Base-by-base conservation (phyloP, 2,797 vertebrate genomes). In the Phrynocephalus forsythii region DNA sequence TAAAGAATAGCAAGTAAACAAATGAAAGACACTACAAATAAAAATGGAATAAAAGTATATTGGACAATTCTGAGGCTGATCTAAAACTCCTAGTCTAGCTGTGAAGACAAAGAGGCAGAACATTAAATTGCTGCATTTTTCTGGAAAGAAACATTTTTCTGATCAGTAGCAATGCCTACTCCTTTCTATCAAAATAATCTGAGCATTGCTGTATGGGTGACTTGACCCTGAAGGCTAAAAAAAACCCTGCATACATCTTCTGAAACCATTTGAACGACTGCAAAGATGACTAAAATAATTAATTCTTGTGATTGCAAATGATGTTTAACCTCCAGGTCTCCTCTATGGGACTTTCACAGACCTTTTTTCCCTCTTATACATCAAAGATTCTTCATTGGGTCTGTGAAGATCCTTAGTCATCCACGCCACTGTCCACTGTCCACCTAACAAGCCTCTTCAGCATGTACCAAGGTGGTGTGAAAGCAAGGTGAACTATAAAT, bases 91-190 rank as follows among this genome's bases (percentile, higher is more conserved):
- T 73, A 7, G 26, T 11, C 6, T 66, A 60, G 18, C 13, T 20
- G 44, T 78, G 69, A 10, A 89, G 63, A 87, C 6, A 68, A 3
- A 90, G 79, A 91, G 88, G 88, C 66, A 84, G 71, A 91, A 93
- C 88, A 91, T 88, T 89, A 83, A 44, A 87, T 73, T 81, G 72
- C 88, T 79, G 52, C n/a, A 86, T 79, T 0, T 38, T 44, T 26
- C 68, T 69, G 67, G 48, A 86, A 60, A 60, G 24, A 80, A 86
- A 86, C 26, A 3, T 68, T 83, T 1, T 5, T 18, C 26, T 63
- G 44, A 44, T 66, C 52, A 80, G 69, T n/a, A 33, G 66, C 13
- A 88, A 80, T 84, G 56, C 44, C 6, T 66, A n/a, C 44, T 73
- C n/a, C 66, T 79, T 52, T 88, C 79, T 72, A 75, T 81, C 38